Percentiles rank a stretch among this genome's conserved stretches.
phyloP scores from a whole-genome alignment of 2,113 vertebrate genomes.

The Candoia aspera region DNA sequence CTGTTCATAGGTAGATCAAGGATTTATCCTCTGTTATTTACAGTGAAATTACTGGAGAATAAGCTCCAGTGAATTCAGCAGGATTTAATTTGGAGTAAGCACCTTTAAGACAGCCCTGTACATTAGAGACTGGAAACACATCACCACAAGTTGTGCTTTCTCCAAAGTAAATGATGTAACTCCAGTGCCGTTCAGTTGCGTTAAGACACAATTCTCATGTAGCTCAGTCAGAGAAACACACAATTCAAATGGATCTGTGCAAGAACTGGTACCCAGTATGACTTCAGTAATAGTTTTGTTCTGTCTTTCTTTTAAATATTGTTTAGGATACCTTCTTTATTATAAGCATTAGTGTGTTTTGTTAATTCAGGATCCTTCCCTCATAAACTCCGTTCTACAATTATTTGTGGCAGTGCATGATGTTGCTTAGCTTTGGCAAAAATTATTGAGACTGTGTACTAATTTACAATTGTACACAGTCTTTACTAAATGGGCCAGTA shows the following conservation, averaged over 20 bases:
- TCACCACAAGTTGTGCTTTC: neutral
- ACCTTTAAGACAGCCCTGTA: neutral
- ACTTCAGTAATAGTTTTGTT: neutral
- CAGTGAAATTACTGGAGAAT: too few species aligned
- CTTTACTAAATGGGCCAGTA: neutral
- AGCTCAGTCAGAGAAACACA: too few species aligned
- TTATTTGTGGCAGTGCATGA: constrained; percentile 4
- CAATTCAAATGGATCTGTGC: too few species aligned
- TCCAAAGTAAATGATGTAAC: neutral
- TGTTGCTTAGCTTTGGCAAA: neutral
- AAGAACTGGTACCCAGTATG: too few species aligned
- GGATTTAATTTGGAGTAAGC: neutral
- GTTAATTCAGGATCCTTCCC: neutral
- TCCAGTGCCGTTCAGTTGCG: too few species aligned
- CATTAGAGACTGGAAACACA: neutral
- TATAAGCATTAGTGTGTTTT: neutral
- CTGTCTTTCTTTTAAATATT: neutral
- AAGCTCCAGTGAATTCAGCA: too few species aligned
- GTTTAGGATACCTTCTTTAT: neutral
- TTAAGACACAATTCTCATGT: too few species aligned
- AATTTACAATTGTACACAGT: neutral
- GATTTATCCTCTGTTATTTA: too few species aligned
- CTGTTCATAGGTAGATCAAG: neutral
- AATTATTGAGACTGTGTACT: neutral
- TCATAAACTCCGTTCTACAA: neutral